A percentile compares a stretch with the other conserved stretches of the same genome.
These are phyloP conservation scores for Volucella inflata DNA, from an alignment of 2,888 invertebrate genomes.

Conservation along the genomic window DNA sequence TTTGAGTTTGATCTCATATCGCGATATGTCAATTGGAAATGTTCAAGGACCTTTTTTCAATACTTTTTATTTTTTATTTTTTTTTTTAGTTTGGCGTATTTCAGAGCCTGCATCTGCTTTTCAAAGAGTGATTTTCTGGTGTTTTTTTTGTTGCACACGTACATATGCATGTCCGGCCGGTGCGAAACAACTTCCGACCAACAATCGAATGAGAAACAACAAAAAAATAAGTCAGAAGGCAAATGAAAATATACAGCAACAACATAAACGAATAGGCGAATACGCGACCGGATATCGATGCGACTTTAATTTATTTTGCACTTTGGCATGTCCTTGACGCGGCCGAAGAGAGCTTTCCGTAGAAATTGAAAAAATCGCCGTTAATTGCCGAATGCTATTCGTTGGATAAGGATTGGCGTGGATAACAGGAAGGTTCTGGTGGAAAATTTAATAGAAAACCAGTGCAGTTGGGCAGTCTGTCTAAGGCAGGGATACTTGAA, in stretches of 20 bases:
- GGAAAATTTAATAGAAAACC: too few relatives aligned
- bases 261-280: neutral
- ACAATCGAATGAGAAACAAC: conserved; percentile 71
- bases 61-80: conserved; percentile 17
- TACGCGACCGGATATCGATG: conserved; percentile 56
- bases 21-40: conserved; percentile 72
- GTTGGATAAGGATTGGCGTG: too few relatives aligned
- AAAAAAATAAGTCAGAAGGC: conserved; percentile 49
- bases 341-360: too few relatives aligned
- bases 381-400: too few relatives aligned
- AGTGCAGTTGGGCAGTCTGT: too few relatives aligned
- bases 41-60: conserved; percentile 43
- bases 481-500: too few relatives aligned
- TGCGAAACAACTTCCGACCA: conserved; percentile 72
- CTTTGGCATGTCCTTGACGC: conserved; percentile 32
- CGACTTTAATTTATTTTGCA: conserved; percentile 64
- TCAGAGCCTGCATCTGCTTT: too few relatives aligned
- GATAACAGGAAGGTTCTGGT: too few relatives aligned
- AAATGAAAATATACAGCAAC: conserved; percentile 5
- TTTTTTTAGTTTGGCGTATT: conserved; percentile 35
- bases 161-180: conserved; percentile 10
- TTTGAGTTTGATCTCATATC: conserved; percentile 64
- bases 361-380: too few relatives aligned
- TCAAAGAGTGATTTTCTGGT: too few relatives aligned
- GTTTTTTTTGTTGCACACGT: too few relatives aligned